Evolutionary conservation across 30 jellyfish, hydroid and myxozoan species (phyloP).

Genomic region (Aurelia coerulea): DNA sequence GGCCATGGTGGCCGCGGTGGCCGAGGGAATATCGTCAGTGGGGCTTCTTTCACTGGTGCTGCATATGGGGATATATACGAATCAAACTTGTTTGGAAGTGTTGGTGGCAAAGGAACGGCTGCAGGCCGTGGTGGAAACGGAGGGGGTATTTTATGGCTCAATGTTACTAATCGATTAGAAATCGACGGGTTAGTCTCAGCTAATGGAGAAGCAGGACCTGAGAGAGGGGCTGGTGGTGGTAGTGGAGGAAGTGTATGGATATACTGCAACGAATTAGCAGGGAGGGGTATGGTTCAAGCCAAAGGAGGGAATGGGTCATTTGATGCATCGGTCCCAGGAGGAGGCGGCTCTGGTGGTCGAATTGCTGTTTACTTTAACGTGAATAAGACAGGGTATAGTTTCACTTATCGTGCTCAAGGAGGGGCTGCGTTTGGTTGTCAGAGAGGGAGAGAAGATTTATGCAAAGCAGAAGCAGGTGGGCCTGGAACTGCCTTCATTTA

Average conservation of each 20-base stretch:
- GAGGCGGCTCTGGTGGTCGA: constrained; percentile 77
- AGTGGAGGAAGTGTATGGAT: constrained; percentile 80
- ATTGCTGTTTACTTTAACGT: constrained; percentile 71
- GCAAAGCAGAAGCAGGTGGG: constrained; percentile 75
- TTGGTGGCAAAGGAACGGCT: constrained; percentile 45
- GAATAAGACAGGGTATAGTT: constrained; percentile 64
- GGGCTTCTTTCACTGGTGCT: constrained; percentile 78
- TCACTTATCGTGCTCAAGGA: constrained; percentile 71
- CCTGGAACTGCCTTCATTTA: constrained; percentile 68
- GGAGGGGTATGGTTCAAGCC: constrained; percentile 65
- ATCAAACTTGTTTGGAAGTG: constrained; percentile 62
- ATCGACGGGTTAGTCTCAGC: constrained; percentile 70
- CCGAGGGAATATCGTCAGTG: constrained; percentile 48
- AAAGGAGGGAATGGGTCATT: constrained; percentile 68
- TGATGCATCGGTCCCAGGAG: constrained; percentile 50
- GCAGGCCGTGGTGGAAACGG: constrained; percentile 71
- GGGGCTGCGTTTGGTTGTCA: constrained; percentile 71
- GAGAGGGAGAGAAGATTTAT: constrained; percentile 61
- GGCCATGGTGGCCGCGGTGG: constrained; percentile 81
- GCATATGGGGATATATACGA: constrained; percentile 71
- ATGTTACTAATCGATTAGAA: constrained; percentile 58
- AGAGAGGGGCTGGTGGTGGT: constrained; percentile 72
- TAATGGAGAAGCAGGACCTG: constrained; percentile 59
- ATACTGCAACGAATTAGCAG: constrained; percentile 53
- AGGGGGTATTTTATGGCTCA: constrained; percentile 69